Evolutionary conservation across 2,113 vertebrate genomes (phyloP), one percentile per base, ranked within the genome.

Genomic region (Kryptolebias marmoratus): DNA sequence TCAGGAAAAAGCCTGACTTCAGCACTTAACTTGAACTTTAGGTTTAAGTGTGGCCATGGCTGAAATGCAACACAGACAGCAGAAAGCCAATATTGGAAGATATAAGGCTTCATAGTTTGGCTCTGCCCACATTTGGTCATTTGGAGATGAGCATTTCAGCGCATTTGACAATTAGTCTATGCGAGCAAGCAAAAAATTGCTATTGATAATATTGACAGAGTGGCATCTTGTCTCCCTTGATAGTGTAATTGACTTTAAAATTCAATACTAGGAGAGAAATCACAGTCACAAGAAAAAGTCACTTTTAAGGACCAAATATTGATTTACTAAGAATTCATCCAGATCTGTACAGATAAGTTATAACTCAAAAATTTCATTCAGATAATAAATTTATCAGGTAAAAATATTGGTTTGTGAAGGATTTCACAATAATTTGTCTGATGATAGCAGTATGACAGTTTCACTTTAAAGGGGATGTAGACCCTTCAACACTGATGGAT

Each of bases 231-330:
- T 89, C 86, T 82, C 39, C 78, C 50, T 89, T 82, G 90, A 90
- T 87, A 82, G 68, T 56, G 64, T 75, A 79, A 89, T 79, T 89
- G 88, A 90, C 82, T 88, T 87, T 81, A 88, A 85, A 91, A 85
- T 76, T 44, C 68, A 90, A 86, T 88, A 90, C 90, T 79, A 73
- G 64, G 32, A 80, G 78, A 49, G 73, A 67, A 77, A 71, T 76
- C 57, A 57, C 73, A 77, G 73, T 66, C 86, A 71, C 68, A 84
- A 77, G 64, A 65, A 56, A 81, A 79, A 79, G 64, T 81, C 73
- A 88, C 85, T 82, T 91, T 90, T 88, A 90, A 89, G 80, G 80
- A 82, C 80, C 79, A 32, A 82, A 59, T 77, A 88, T 89, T 83
- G 82, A 88, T 91, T 87, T 18, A 53, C 67, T 18, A 63, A 81